Percentiles rank a stretch among this genome's conserved stretches.
Conservation (phyloP, 2,113 vertebrate genomes). For the Oryzias celebensis region DNA sequence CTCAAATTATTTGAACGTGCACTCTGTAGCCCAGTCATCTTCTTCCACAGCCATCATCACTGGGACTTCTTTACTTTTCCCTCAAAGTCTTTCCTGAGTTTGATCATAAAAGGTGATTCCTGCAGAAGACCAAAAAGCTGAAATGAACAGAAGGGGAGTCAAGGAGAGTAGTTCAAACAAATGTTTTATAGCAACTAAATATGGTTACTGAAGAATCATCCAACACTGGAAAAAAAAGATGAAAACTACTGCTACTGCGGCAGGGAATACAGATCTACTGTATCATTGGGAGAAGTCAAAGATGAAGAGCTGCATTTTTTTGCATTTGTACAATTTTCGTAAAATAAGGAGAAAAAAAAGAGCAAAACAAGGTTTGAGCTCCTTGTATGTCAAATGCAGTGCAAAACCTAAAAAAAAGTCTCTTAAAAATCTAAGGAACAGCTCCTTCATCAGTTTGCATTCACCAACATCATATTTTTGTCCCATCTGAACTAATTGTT, state of each 20-base stretch:
- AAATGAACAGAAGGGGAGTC: conserved; percentile 13
- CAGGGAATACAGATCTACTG: conserved; percentile 22
- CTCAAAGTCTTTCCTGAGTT: conserved; percentile 54
- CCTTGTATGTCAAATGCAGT: conserved; percentile 10
- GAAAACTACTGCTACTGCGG: conserved; percentile 2
- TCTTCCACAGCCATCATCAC: conserved; percentile 39
- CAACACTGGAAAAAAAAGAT: conserved; percentile 10
- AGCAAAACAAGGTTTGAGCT: conserved; percentile 15
- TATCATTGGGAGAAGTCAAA: conserved; percentile 20
- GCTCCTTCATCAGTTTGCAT: conserved; percentile 57
- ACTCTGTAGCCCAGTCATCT: conserved; percentile 49
- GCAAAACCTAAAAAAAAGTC: background rate
- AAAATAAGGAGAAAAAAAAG: conserved; percentile 8
- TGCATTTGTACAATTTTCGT: conserved; percentile 8
- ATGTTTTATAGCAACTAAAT: conserved; percentile 1
- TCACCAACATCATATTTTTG: background rate
- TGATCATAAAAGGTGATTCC: conserved; percentile 66
- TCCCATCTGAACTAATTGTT: too few species aligned
- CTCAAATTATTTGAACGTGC: conserved; percentile 45
- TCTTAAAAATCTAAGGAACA: conserved; percentile 25
- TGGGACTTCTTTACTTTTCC: conserved; percentile 36
- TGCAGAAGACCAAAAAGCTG: conserved; percentile 39
- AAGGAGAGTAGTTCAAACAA: background rate
- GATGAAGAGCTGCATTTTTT: conserved; percentile 7
- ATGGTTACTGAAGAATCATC: background rate